Percentiles rank a stretch among this genome's conserved stretches.
Evolutionary conservation across 2,113 vertebrate species (phyloP).

Genomic region (Nematolebias whitei): DNA sequence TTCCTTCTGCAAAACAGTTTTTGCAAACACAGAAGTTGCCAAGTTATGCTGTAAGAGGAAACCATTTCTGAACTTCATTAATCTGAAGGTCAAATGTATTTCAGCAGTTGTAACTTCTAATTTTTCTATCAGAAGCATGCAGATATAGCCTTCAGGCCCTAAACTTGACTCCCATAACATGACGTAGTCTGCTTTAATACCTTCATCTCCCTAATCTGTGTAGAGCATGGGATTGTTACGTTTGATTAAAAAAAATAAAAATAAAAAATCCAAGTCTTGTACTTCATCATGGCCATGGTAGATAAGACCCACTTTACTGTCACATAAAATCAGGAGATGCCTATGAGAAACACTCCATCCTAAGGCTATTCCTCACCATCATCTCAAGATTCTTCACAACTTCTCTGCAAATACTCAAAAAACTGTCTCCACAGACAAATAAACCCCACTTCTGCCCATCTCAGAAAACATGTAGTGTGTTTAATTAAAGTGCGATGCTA

Average conservation of each 20-base stretch:
- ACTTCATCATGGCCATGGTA: constrained; percentile 67
- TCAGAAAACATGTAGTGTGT: constrained; percentile 11
- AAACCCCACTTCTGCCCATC: constrained; percentile 22
- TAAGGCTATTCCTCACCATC: constrained; percentile 55
- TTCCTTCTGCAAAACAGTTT: background rate
- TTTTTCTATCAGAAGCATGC: constrained; percentile 61
- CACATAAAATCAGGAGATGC: constrained; percentile 69
- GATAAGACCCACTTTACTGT: constrained; percentile 74
- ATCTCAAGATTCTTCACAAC: constrained; percentile 41
- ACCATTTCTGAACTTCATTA: constrained; percentile 15
- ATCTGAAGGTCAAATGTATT: constrained; percentile 53
- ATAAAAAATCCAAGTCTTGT: constrained; percentile 62
- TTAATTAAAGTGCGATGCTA: background rate
- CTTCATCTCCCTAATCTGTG: constrained; percentile 71
- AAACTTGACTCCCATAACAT: constrained; percentile 48
- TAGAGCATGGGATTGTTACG: constrained; percentile 59
- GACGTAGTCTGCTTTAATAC: constrained; percentile 43
- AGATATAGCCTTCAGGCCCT: constrained; percentile 52
- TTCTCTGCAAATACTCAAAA: constrained; percentile 50
- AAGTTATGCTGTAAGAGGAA: background rate
- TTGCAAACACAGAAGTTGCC: constrained; percentile 8
- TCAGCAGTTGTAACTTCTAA: constrained; percentile 38
- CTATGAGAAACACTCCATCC: constrained; percentile 64
- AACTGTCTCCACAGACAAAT: constrained; percentile 39
- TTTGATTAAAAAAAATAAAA: constrained; percentile 59